These are phyloP conservation scores for Lucilia cuprina DNA, from an alignment of 1,140 invertebrate genomes.

Conservation along the genomic window DNA sequence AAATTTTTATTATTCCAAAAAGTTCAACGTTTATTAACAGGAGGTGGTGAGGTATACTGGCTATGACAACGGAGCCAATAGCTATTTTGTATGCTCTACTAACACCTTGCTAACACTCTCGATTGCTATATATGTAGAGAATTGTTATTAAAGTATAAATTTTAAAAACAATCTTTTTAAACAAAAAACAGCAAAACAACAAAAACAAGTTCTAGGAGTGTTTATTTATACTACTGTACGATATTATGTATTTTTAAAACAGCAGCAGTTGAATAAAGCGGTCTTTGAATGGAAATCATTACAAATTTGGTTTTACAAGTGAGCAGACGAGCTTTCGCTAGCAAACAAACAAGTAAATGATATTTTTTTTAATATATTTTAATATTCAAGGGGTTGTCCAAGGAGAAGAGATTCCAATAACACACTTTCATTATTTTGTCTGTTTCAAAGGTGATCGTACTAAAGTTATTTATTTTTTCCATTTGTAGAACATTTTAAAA, in stretches of 20 bases:
- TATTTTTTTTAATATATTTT: not conserved
- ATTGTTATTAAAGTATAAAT: not conserved
- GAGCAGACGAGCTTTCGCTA: constrained; percentile 31
- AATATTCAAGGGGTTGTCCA: not conserved
- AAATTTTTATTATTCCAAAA: not conserved
- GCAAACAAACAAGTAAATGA: not conserved
- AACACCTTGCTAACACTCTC: not conserved
- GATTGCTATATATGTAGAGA: not conserved
- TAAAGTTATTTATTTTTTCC: not conserved
- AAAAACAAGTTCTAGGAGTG: constrained; percentile 25
- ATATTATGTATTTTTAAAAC: not conserved
- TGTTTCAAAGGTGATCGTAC: not conserved
- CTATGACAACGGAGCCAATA: not conserved
- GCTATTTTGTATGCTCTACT: not conserved
- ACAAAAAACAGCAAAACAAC: not conserved
- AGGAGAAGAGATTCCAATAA: not conserved
- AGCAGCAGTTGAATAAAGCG: not conserved
- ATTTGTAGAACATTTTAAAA: constrained; percentile 13
- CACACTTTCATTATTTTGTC: not conserved
- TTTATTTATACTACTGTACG: not conserved
- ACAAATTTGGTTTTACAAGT: constrained; percentile 23
- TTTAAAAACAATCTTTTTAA: not conserved
- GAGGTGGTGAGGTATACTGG: not conserved
- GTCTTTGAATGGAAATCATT: constrained; percentile 31
- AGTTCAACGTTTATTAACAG: not conserved